phyloP scores from a whole-genome alignment of 2,113 vertebrate genomes.

The Lophotis ruficrista region DNA sequence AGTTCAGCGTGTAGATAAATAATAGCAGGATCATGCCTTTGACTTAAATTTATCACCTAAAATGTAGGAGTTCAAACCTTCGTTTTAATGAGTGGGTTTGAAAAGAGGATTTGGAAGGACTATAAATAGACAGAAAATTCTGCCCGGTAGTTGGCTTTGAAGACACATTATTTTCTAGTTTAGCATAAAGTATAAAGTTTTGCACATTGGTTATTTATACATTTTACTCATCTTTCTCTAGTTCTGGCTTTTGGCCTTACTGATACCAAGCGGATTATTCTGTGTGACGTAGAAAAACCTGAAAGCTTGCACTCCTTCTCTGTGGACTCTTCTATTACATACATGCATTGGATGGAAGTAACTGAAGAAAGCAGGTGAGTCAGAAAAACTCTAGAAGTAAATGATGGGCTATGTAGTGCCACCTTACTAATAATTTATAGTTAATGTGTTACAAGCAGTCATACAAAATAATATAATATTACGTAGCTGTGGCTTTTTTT shows the following conservation, averaged over 20 bases:
- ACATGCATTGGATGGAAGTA: constrained; percentile 99
- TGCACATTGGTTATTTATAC: not conserved
- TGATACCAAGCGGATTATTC: constrained; percentile 90
- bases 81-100: not conserved
- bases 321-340: constrained; percentile 84
- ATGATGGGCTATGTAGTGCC: not conserved
- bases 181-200: not conserved
- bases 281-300: constrained; percentile 97
- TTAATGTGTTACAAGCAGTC: not conserved
- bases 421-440: not conserved
- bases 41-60: not conserved
- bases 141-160: not conserved
- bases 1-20: not conserved
- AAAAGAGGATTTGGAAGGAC: not conserved
- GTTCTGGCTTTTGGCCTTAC: constrained; percentile 93
- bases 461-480: not conserved
- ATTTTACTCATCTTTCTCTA: constrained; percentile 55
- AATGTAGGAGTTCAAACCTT: not conserved
- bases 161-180: not conserved
- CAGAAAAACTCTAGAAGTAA: not conserved
- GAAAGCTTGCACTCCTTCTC: constrained; percentile 93
- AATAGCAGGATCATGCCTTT: not conserved
- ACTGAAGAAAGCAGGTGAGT: constrained; percentile 89
- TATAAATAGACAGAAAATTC: not conserved
- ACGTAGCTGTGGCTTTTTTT: not conserved